phyloP scores from a whole-genome alignment of 2,113 vertebrate species.

The Morone saxatilis region DNA sequence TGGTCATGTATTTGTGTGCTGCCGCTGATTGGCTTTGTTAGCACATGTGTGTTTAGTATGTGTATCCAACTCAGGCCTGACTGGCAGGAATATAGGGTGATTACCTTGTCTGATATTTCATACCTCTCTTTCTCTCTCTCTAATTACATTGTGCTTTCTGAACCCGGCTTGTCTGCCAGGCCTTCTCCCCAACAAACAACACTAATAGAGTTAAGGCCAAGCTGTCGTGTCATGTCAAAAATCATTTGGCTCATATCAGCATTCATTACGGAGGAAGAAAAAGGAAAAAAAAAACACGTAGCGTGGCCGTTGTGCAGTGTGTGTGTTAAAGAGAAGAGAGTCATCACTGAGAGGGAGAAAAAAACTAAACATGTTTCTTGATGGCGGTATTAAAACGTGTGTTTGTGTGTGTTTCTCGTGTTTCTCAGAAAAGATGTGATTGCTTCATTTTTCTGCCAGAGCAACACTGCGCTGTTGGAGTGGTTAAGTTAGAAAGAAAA shows the following conservation, averaged over 20 bases:
- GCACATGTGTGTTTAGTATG: slow-evolving; percentile 21
- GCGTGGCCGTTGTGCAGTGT: not conserved
- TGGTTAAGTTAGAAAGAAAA: not conserved
- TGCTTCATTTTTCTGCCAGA: slow-evolving; percentile 48
- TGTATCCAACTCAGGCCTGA: slow-evolving; percentile 67
- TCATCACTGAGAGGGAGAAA: not conserved
- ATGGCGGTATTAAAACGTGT: slow-evolving; percentile 11
- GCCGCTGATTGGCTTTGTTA: slow-evolving; percentile 40
- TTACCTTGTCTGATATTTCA: slow-evolving; percentile 78
- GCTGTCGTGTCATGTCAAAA: slow-evolving; percentile 78
- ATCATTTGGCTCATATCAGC: slow-evolving; percentile 74
- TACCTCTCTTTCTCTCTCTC: slow-evolving; percentile 45
- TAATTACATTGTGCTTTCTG: slow-evolving; percentile 82
- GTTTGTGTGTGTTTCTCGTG: not conserved
- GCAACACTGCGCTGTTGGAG: slow-evolving; percentile 20
- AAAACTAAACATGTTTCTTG: not conserved
- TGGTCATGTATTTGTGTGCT: slow-evolving; percentile 10
- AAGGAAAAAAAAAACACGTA: not conserved
- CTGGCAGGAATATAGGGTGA: slow-evolving; percentile 66
- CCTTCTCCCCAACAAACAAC: slow-evolving; percentile 79
- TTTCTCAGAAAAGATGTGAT: slow-evolving; percentile 46
- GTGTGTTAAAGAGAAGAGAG: slow-evolving; percentile 8
- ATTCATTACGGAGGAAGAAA: slow-evolving; percentile 51
- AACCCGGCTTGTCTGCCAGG: slow-evolving; percentile 74
- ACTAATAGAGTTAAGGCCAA: slow-evolving; percentile 79